Conservation (phyloP, 2,888 invertebrate species). For the Cybosia mesomella region DNA sequence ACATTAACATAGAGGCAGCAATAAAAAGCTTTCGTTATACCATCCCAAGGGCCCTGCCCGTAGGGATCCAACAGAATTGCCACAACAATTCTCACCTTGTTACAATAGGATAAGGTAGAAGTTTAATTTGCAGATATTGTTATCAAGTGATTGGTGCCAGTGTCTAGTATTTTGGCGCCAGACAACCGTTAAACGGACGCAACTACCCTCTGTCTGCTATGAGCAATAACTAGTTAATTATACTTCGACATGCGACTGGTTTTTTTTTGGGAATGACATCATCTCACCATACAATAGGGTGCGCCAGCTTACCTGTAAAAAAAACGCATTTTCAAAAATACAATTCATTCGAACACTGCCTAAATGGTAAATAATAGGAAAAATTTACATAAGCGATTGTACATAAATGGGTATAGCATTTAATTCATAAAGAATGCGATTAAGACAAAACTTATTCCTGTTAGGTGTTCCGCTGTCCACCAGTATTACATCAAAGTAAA, state of each 20-base stretch:
- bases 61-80: slow-evolving; percentile 17
- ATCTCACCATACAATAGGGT: slow-evolving; percentile 23
- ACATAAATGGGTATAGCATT: slow-evolving; percentile 1
- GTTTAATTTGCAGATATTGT: slow-evolving; percentile 23
- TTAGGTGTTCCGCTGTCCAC: background rate
- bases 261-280: slow-evolving; percentile 45
- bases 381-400: background rate
- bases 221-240: slow-evolving; percentile 57
- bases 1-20: slow-evolving; percentile 48
- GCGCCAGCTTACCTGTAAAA: slow-evolving; percentile 46
- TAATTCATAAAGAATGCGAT: background rate
- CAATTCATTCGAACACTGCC: background rate
- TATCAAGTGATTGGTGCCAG: slow-evolving; percentile 53
- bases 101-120: slow-evolving; percentile 27
- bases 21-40: slow-evolving; percentile 51
- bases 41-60: slow-evolving; percentile 50
- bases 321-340: slow-evolving; percentile 12
- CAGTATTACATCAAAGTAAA: no score
- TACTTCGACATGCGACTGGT: slow-evolving; percentile 54
- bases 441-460: background rate
- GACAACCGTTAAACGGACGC: slow-evolving; percentile 68
- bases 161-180: slow-evolving; percentile 77
- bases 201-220: slow-evolving; percentile 61
- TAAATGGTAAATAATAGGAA: background rate
- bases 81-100: slow-evolving; percentile 35